Evolutionary conservation across 2,113 vertebrate genomes (phyloP), one percentile per base, ranked within the genome.

Genomic region (Odocoileus hemionus): DNA sequence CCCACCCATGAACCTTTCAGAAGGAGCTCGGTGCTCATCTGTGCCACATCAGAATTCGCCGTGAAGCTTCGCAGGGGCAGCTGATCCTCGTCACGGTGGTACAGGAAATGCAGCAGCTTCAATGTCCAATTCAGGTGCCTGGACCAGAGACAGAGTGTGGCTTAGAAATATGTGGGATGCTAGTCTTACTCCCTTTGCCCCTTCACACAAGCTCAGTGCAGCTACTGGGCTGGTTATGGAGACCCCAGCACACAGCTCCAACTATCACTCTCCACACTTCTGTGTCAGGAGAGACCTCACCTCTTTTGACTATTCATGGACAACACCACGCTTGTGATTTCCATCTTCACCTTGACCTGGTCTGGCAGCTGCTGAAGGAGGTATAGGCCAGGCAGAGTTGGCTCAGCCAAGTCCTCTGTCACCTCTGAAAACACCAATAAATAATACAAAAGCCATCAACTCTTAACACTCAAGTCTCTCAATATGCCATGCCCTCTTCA

Each of bases 301-400:
- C 99, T 99, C 97, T 99, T 99, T 97, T 99, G 99, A 98, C 99
- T 99, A 96, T 99, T 99, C 99, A 99, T 99, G 30, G 99, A 99
- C 74, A 99, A 98, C 23, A 99, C 99, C 47, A 99, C 96, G 76
- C 99, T 99, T 55, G 99, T 99, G 94, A 99, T 99, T 98, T 99
- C 99, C 98, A 99, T 99, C 95, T 99, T 99, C 98, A 99, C 98
- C 82, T 99, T 99, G 95, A 99, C 98, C 83, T 98, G 98, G 76
- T 99, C 98, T 13, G 99, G 99, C 89, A 99, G 92, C 54, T 99
- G 98, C 89, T 98, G 99, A 96, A 99, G 99, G 3, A 99, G 96
- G 58, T 93, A 97, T 60, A 99, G 98, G 91, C 99, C 98, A 61
- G 99, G 98, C 89, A 99, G 96, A 21, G 98, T 98, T 82, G 98